These are phyloP conservation scores for Scomber scombrus DNA, from an alignment of 2,113 vertebrate species.

Conservation along the genomic window DNA sequence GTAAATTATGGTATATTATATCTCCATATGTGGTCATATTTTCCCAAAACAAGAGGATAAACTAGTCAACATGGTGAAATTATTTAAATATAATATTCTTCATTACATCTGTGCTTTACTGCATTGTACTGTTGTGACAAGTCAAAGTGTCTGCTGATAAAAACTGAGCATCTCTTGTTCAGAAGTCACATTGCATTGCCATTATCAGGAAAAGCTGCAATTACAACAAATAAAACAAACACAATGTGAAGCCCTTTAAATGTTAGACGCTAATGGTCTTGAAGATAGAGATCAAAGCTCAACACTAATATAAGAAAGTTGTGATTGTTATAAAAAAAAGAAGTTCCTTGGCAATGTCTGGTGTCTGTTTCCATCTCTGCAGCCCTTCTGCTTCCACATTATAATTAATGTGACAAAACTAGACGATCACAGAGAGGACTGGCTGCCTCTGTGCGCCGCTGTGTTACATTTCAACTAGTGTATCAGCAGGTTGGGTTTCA, in stretches of 20 bases:
- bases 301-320: slow-evolving; percentile 14
- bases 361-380: slow-evolving; percentile 28
- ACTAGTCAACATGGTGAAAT: no score
- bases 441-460: slow-evolving; percentile 29
- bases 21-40: no score
- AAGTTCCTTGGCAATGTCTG: slow-evolving; percentile 19
- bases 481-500: background rate
- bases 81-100: no score
- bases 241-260: background rate
- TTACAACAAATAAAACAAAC: slow-evolving; percentile 18
- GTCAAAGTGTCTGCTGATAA: background rate
- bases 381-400: slow-evolving; percentile 42
- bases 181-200: background rate
- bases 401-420: slow-evolving; percentile 51
- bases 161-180: no score
- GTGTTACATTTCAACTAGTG: background rate
- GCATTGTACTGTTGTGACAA: background rate
- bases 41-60: no score
- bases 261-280: slow-evolving; percentile 4
- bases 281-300: slow-evolving; percentile 27
- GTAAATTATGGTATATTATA: no score
- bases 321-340: background rate
- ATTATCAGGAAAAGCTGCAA: background rate
- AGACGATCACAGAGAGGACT: slow-evolving; percentile 32
- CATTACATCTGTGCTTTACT: no score